phyloP scores from a whole-genome alignment of 1,140 invertebrate genomes.

The Streblospio benedicti region DNA sequence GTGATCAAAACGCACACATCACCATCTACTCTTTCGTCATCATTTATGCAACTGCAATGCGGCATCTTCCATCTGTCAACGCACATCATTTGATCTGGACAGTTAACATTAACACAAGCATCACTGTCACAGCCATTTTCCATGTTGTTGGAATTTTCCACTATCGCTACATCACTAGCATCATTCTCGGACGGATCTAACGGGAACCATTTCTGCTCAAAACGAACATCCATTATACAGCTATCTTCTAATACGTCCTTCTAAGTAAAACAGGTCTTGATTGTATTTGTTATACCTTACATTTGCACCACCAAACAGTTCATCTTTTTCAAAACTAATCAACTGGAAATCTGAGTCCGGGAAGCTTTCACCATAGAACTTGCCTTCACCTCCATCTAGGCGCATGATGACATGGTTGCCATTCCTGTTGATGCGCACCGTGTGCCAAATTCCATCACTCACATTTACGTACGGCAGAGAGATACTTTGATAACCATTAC shows the following conservation, averaged over 20 bases:
- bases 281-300: conserved; percentile 1
- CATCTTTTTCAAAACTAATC: not conserved
- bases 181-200: conserved; percentile 78
- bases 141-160: conserved; percentile 74
- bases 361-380: conserved; percentile 80
- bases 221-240: conserved; percentile 74
- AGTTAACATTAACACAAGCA: conserved; percentile 82
- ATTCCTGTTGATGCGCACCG: conserved; percentile 67
- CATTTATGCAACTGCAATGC: conserved; percentile 85
- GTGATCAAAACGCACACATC: not conserved
- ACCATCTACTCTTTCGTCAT: not conserved
- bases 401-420: conserved; percentile 88
- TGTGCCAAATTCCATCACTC: conserved; percentile 96
- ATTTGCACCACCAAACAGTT: not conserved
- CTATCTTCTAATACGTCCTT: conserved; percentile 40
- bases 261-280: not conserved
- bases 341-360: conserved; percentile 12
- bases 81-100: conserved; percentile 86
- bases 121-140: conserved; percentile 84
- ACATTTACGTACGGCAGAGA: conserved; percentile 84
- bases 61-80: conserved; percentile 82
- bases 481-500: conserved; percentile 73
- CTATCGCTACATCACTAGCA: conserved; percentile 59
- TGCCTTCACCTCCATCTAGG: conserved; percentile 87
- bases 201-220: conserved; percentile 85